Evolutionary conservation across 2,888 invertebrate genomes (phyloP).

Genomic region (Mesorhabditis spiculigera): DNA sequence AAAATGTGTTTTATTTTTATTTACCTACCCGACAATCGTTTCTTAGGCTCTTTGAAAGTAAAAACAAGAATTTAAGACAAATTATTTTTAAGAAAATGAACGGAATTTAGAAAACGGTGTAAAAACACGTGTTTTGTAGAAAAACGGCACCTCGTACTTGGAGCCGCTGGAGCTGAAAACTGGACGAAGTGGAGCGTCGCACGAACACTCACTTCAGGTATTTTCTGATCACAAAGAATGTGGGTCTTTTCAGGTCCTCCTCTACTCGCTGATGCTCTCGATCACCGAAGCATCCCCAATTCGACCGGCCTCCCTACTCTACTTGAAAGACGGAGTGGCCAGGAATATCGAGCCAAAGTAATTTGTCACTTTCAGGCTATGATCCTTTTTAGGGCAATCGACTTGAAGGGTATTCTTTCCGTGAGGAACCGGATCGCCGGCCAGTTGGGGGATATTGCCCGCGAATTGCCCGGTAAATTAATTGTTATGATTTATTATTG

Average conservation of each 20-base stretch:
- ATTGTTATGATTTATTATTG: neutral
- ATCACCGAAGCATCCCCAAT: constrained; percentile 90
- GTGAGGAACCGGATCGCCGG: constrained; percentile 40
- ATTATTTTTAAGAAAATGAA: too few relatives aligned
- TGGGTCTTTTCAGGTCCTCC: neutral
- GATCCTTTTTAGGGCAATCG: constrained; percentile 14
- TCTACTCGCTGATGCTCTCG: constrained; percentile 66
- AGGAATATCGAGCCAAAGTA: neutral
- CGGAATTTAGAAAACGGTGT: neutral
- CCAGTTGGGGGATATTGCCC: constrained; percentile 25
- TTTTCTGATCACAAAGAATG: too few relatives aligned
- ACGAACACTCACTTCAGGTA: constrained; percentile 72
- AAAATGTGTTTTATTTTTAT: constrained; percentile 8
- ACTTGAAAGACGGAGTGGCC: constrained; percentile 19
- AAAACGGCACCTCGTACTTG: neutral
- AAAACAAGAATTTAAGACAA: too few relatives aligned
- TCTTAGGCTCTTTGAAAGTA: neutral
- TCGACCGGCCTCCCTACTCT: constrained; percentile 82
- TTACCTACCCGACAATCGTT: constrained; percentile 1
- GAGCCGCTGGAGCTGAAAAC: constrained; percentile 88
- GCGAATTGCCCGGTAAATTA: constrained; percentile 19
- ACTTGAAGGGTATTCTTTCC: constrained; percentile 39
- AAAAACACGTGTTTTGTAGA: neutral
- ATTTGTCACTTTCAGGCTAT: neutral
- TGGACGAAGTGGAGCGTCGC: constrained; percentile 77